A percentile compares a stretch with the other conserved stretches of the same genome.
phyloP scores from a whole-genome alignment of 1,140 invertebrate species.

The Drosophila pandora region DNA sequence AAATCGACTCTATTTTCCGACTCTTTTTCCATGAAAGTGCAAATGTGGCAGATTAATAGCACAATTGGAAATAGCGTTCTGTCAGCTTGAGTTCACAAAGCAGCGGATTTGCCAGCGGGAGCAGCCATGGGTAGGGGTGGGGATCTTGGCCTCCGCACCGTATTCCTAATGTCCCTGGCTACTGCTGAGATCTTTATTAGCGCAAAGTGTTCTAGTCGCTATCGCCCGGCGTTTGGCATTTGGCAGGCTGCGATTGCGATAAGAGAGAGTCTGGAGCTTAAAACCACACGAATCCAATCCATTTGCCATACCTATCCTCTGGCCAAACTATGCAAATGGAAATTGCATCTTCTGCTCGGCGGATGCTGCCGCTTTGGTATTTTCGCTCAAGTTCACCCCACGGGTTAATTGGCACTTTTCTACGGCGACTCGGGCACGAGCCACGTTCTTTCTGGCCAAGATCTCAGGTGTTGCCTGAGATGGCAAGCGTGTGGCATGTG shows the following conservation, averaged over 20 bases:
- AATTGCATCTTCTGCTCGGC: constrained; percentile 48
- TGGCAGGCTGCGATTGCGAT: constrained; percentile 67
- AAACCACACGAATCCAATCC: constrained; percentile 47
- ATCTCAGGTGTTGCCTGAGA: constrained; percentile 33
- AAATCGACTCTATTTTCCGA: constrained; percentile 7
- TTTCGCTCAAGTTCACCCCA: constrained; percentile 56
- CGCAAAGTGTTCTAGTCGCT: constrained; percentile 46
- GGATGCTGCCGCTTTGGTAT: constrained; percentile 35
- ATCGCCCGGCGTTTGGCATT: constrained; percentile 59
- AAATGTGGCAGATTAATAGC: constrained; percentile 84
- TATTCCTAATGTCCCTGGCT: constrained; percentile 39
- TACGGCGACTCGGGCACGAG: constrained; percentile 43
- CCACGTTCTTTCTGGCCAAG: constrained; percentile 11
- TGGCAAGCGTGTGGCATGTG: constrained; percentile 8
- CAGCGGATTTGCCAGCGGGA: neutral
- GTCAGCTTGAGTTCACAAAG: constrained; percentile 75
- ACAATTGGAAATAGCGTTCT: constrained; percentile 82
- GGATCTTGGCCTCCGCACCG: constrained; percentile 36
- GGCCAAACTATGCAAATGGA: constrained; percentile 59
- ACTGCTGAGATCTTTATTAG: constrained; percentile 70
- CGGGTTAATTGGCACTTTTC: constrained; percentile 76
- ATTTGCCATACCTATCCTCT: constrained; percentile 24
- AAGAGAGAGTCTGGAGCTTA: constrained; percentile 37
- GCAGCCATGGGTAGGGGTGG: neutral
- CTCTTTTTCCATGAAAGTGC: constrained; percentile 65